Evolutionary conservation across 2,888 invertebrate species (phyloP).

Genomic region (Cylloceria caligata): DNA sequence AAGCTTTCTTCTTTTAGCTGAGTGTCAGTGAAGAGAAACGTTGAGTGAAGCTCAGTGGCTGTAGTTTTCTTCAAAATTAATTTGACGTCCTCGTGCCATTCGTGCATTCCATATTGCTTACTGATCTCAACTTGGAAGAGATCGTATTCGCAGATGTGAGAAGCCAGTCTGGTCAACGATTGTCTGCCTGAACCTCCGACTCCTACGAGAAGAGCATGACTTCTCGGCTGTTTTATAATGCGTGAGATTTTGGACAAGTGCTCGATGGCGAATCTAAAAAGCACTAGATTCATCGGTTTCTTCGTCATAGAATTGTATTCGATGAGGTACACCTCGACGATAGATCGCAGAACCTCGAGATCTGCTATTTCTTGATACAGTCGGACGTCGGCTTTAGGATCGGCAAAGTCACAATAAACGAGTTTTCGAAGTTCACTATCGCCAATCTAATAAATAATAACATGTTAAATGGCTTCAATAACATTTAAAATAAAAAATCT

Average conservation of each 20-base stretch:
- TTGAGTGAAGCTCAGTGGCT: slow-evolving; percentile 93
- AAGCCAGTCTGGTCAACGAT: slow-evolving; percentile 94
- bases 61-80: slow-evolving; percentile 92
- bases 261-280: slow-evolving; percentile 97
- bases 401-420: slow-evolving; percentile 97
- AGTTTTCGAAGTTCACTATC: slow-evolving; percentile 94
- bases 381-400: slow-evolving; percentile 95
- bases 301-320: slow-evolving; percentile 98
- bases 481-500: no score
- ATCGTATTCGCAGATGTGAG: slow-evolving; percentile 98
- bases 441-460: slow-evolving; percentile 86
- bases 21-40: slow-evolving; percentile 95
- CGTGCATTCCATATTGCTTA: slow-evolving; percentile 91
- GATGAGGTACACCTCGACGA: slow-evolving; percentile 94
- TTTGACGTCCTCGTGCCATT: slow-evolving; percentile 97
- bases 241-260: slow-evolving; percentile 96
- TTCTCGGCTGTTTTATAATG: slow-evolving; percentile 95
- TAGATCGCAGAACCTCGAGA: slow-evolving; percentile 91
- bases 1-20: slow-evolving; percentile 98
- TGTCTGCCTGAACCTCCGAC: slow-evolving; percentile 97
- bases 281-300: slow-evolving; percentile 97
- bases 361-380: slow-evolving; percentile 95
- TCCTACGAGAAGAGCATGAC: slow-evolving; percentile 95
- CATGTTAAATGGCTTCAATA: not conserved
- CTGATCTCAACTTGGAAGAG: slow-evolving; percentile 95